A percentile compares a stretch with the other conserved stretches of the same genome.
These are phyloP conservation scores for Andricus curvator DNA, from an alignment of 2,888 invertebrate genomes.

Conservation along the genomic window DNA sequence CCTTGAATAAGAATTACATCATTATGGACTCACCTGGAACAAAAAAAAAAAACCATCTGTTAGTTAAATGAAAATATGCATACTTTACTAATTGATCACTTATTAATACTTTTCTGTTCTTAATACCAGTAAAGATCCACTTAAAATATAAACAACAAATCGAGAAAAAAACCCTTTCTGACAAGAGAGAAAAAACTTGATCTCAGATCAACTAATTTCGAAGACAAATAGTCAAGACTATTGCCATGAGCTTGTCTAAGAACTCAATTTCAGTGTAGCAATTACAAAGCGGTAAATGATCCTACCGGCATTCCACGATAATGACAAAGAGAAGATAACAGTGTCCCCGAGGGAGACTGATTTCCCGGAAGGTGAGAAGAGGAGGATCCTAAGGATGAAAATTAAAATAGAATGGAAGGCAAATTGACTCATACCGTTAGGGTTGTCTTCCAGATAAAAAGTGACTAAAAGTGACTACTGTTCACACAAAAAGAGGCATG, in stretches of 20 bases:
- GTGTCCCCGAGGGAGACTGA: slow-evolving; percentile 46
- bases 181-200: background rate
- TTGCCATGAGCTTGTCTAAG: slow-evolving; percentile 53
- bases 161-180: background rate
- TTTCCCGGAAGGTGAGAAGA: slow-evolving; percentile 57
- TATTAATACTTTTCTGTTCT: background rate
- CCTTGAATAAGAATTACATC: slow-evolving; percentile 25
- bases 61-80: slow-evolving; percentile 17
- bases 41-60: slow-evolving; percentile 23
- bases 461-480: too few species aligned
- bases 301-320: slow-evolving; percentile 60
- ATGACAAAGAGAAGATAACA: slow-evolving; percentile 57
- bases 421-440: background rate
- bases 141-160: background rate
- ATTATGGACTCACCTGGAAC: slow-evolving; percentile 35
- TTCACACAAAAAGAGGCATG: too few species aligned
- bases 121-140: background rate
- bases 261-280: slow-evolving; percentile 63
- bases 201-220: slow-evolving; percentile 53
- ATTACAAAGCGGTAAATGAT: slow-evolving; percentile 61
- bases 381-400: slow-evolving; percentile 22
- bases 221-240: slow-evolving; percentile 11
- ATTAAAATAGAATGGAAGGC: slow-evolving; percentile 19
- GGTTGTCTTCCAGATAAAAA: background rate
- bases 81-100: background rate